Base-by-base conservation (phyloP, 2,888 invertebrate species). In the Brenthis ino region DNA sequence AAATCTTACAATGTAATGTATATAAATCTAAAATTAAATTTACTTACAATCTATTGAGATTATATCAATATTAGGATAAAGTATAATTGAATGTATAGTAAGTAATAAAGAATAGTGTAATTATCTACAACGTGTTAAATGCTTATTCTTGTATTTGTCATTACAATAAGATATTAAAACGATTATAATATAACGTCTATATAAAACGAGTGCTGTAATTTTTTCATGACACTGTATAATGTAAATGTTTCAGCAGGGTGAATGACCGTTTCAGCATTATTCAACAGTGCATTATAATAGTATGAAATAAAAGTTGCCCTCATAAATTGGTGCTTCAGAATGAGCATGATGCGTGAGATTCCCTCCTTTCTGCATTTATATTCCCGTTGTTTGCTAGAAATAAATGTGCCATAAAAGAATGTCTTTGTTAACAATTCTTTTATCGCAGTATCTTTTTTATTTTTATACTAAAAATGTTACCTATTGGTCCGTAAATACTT, bases 271-370 rank as follows among this genome's bases (percentile, higher is more conserved):
- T 54, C 50, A 53, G 16, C 16, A 66, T 57, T 55, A 58, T 55
- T 47, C 57, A 14, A 50, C 66, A 33, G 54, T 51, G 47, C 50
- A 50, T 72, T 53, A 72, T 72, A 65, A 65, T 69, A 54, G 65
- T 72, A 65, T 65, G 63, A 69, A 67, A 72, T 65, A 66, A 72
- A 64, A 69, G 43, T 60, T 67, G 64, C n/a, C 43, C 57, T 65
- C 65, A 50, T 63, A 69, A 67, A 69, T 61, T 64, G 64, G 57
- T 48, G 57, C 64, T 58, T 66, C 56, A 56, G 50, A 67, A 58
- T 12, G 58, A 67, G 60, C 54, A 20, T 33, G 54, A 60, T 60
- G 66, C 66, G 66, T 67, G 66, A 67, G 54, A 64, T 64, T 54
- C 24, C 58, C 56, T 53, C 61, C 57, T 65, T 57, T 61, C 53